Conservation (phyloP, 2,113 vertebrate species). For the Talpa occidentalis region DNA sequence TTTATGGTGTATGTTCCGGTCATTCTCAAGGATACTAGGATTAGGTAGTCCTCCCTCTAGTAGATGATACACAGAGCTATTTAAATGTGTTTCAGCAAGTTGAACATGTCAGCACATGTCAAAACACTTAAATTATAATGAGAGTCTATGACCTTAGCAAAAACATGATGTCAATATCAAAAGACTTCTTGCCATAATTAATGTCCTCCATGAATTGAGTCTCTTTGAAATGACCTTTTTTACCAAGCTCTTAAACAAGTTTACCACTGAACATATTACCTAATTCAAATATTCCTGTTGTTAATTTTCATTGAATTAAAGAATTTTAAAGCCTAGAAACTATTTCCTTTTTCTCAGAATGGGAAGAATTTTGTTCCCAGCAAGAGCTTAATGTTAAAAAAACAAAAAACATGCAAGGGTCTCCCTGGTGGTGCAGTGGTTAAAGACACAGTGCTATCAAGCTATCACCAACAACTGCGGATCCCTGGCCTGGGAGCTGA, state of each 20-base stretch:
- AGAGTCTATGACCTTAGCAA: constrained; percentile 64
- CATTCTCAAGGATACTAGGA: constrained; percentile 43
- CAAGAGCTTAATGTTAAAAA: not conserved
- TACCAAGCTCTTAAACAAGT: constrained; percentile 29
- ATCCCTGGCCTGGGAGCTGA: too few species aligned
- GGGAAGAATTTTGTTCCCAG: constrained; percentile 16
- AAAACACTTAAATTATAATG: constrained; percentile 64
- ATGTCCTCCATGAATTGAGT: constrained; percentile 20
- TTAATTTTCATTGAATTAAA: constrained; percentile 54
- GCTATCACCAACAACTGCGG: too few species aligned
- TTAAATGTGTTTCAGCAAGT: constrained; percentile 64
- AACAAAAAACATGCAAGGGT: too few species aligned
- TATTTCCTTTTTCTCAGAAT: constrained; percentile 32
- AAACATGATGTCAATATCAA: constrained; percentile 64
- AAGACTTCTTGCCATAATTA: constrained; percentile 62
- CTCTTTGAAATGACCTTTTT: constrained; percentile 73
- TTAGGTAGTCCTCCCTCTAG: not conserved
- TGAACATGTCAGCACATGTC: constrained; percentile 59
- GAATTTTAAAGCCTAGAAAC: constrained; percentile 28
- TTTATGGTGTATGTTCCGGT: not conserved
- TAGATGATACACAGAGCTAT: constrained; percentile 60
- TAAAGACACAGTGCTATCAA: too few species aligned
- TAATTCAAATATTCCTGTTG: constrained; percentile 50
- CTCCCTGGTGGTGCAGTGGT: too few species aligned
- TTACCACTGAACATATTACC: not conserved